These are phyloP conservation scores for Wiebesia pumilae DNA, from an alignment of 1,140 invertebrate species.

Conservation along the genomic window DNA sequence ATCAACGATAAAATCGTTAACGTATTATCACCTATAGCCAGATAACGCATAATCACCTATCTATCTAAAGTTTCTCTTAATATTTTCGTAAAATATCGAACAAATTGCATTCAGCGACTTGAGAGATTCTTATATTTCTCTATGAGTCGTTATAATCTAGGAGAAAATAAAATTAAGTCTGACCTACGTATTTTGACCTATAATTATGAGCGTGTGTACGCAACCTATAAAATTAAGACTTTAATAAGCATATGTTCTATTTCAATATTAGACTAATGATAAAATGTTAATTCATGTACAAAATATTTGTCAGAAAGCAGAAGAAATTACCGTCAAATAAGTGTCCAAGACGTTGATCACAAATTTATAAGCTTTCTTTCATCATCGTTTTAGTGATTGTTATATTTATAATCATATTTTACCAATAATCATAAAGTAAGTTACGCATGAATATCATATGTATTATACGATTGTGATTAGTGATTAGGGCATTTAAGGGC, in stretches of 20 bases:
- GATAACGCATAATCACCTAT: background rate
- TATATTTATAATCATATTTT: conserved; percentile 15
- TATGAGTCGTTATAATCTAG: background rate
- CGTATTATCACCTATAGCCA: too few relatives aligned
- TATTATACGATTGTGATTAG: conserved; percentile 24
- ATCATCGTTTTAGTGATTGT: background rate
- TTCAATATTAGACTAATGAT: background rate
- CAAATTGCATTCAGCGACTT: background rate
- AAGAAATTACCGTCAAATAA: background rate
- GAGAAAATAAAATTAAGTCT: conserved; percentile 41
- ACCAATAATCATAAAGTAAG: background rate
- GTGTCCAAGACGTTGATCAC: conserved; percentile 19
- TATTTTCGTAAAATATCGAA: background rate
- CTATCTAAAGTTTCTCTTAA: background rate
- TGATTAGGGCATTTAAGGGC: conserved; percentile 16
- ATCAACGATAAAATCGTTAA: conserved; percentile 41
- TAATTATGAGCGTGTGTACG: conserved; percentile 10
- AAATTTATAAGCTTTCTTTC: background rate
- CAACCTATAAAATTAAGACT: conserved; percentile 1
- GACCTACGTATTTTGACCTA: conserved; percentile 25
- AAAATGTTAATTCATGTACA: background rate
- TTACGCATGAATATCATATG: background rate
- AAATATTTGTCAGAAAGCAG: background rate
- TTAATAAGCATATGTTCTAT: background rate
- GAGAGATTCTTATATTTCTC: conserved; percentile 18